Evolutionary conservation across 2,113 vertebrate species (phyloP).

Genomic region (Elaphurus davidianus): DNA sequence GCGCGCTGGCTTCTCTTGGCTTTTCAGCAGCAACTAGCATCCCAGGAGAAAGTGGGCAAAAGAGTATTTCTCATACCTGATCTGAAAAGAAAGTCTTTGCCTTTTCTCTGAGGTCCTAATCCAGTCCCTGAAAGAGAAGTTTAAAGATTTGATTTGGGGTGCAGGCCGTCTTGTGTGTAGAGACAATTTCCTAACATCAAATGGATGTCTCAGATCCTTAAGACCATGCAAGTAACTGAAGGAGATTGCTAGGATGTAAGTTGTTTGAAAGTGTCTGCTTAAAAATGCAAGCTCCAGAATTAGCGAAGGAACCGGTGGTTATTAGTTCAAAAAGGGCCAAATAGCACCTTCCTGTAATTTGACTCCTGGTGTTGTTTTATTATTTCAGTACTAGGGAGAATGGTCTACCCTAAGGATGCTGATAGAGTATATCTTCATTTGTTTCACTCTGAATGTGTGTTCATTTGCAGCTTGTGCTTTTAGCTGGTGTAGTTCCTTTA

Average conservation of each 20-base stretch:
- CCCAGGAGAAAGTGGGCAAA: constrained; percentile 41
- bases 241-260: neutral
- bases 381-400: neutral
- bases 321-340: constrained; percentile 13
- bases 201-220: neutral
- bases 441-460: neutral
- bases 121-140: constrained; percentile 37
- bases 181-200: constrained; percentile 9
- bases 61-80: constrained; percentile 35
- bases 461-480: constrained; percentile 51
- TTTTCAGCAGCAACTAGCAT: constrained; percentile 42
- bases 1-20: neutral
- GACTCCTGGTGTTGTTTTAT: neutral
- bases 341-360: neutral
- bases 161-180: neutral
- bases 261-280: neutral
- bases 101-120: constrained; percentile 26
- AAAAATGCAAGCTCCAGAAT: neutral
- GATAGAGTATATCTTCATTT: constrained; percentile 27
- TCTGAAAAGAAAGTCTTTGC: constrained; percentile 53
- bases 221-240: neutral
- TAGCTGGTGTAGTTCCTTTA: constrained; percentile 44
- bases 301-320: neutral
- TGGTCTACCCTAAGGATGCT: neutral
- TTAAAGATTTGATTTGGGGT: constrained; percentile 41